Conservation (phyloP, 1,140 invertebrate genomes). For the Grapholita molesta region DNA sequence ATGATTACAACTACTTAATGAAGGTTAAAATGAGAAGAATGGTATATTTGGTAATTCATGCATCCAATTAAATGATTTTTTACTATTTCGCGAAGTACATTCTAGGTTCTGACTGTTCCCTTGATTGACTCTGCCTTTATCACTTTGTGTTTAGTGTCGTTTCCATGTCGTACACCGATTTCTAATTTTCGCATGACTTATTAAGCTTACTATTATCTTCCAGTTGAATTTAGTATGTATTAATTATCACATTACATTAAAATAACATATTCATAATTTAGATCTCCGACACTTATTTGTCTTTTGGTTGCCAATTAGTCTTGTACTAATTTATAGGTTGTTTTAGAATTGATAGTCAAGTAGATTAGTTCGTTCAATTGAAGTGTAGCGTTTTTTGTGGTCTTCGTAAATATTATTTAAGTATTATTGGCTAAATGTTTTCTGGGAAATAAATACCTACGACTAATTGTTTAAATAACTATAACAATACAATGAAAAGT, state of each 20-base stretch:
- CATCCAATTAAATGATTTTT: background rate
- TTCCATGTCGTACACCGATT: background rate
- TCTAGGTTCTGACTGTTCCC: background rate
- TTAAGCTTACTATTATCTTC: background rate
- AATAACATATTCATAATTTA: background rate
- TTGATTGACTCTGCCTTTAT: background rate
- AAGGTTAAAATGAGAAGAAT: background rate
- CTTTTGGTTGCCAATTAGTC: background rate
- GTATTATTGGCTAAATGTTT: too few relatives aligned
- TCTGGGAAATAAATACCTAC: too few relatives aligned
- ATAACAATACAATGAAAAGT: too few relatives aligned
- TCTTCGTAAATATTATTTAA: too few relatives aligned
- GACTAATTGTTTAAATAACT: too few relatives aligned
- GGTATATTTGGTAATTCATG: background rate
- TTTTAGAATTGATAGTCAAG: background rate
- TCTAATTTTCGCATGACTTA: background rate
- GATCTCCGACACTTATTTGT: background rate
- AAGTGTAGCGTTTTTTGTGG: background rate
- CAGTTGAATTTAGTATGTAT: background rate
- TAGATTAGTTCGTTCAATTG: background rate
- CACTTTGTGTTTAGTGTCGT: background rate
- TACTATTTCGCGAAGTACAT: background rate
- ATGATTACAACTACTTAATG: background rate
- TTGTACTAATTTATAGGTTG: background rate
- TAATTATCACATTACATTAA: too few relatives aligned